These are phyloP conservation scores for Tinea trinotella DNA, from an alignment of 2,888 invertebrate genomes.

Conservation along the genomic window DNA sequence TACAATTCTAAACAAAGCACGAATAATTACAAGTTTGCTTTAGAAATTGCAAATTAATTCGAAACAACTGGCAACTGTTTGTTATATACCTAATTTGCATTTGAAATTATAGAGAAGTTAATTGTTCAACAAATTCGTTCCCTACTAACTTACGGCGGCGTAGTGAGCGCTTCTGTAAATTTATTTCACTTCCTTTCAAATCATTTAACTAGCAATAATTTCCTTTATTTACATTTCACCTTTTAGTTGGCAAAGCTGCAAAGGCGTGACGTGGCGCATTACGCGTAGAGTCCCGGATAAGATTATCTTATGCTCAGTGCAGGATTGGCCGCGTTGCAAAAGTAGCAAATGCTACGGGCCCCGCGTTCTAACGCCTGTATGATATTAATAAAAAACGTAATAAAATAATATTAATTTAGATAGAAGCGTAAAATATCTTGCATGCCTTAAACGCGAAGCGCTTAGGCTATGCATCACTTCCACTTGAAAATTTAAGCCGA, in stretches of 20 bases:
- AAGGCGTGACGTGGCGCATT: no score
- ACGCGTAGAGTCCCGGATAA: no score
- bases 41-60: slow-evolving; percentile 17
- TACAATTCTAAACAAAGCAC: not conserved
- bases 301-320: no score
- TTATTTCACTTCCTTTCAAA: slow-evolving; percentile 43
- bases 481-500: no score
- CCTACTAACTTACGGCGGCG: slow-evolving; percentile 2
- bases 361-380: no score
- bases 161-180: slow-evolving; percentile 24
- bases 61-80: slow-evolving; percentile 16
- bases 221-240: slow-evolving; percentile 57
- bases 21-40: not conserved
- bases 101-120: slow-evolving; percentile 28
- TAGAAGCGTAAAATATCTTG: no score
- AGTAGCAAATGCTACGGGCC: no score
- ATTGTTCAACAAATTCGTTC: slow-evolving; percentile 29
- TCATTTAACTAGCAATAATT: slow-evolving; percentile 62
- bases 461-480: no score
- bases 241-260: slow-evolving; percentile 34
- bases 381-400: no score
- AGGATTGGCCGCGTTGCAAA: no score
- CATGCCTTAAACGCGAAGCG: no score
- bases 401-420: no score
- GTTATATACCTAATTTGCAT: slow-evolving; percentile 24